phyloP scores from a whole-genome alignment of 2,888 invertebrate species.

The Dryococelus australis region DNA sequence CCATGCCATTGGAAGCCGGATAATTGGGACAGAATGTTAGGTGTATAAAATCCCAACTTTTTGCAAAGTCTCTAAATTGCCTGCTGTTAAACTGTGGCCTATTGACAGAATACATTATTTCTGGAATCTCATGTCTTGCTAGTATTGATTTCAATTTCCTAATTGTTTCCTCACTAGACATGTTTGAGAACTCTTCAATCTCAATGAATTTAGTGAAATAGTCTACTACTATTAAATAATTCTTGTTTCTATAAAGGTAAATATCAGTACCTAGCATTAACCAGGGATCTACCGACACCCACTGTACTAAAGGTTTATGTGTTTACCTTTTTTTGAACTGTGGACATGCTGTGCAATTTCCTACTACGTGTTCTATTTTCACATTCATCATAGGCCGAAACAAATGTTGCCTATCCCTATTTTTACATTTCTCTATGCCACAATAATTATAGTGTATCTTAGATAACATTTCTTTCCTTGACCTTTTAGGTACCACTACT shows the following conservation, averaged over 20 bases:
- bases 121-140: not conserved
- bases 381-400: constrained; percentile 20
- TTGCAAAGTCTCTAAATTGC: constrained; percentile 40
- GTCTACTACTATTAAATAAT: not conserved
- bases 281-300: constrained; percentile 6
- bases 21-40: constrained; percentile 37
- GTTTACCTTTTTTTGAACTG: constrained; percentile 13
- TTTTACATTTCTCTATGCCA: constrained; percentile 29
- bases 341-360: constrained; percentile 23
- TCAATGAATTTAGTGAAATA: constrained; percentile 18
- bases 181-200: not conserved
- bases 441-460: constrained; percentile 27
- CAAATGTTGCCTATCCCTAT: not conserved
- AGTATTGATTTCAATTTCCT: constrained; percentile 17
- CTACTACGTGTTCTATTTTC: constrained; percentile 4
- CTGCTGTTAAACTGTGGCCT: constrained; percentile 20
- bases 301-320: not conserved
- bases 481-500: not conserved
- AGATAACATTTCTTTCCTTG: not conserved
- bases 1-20: constrained; percentile 33
- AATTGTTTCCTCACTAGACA: constrained; percentile 17
- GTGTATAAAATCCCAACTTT: constrained; percentile 41
- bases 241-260: not conserved
- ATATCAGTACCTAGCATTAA: constrained; percentile 25
- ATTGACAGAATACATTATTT: constrained; percentile 31